Conservation (phyloP, 2,797 vertebrate genomes). For the Capromys pilorides region DNA sequence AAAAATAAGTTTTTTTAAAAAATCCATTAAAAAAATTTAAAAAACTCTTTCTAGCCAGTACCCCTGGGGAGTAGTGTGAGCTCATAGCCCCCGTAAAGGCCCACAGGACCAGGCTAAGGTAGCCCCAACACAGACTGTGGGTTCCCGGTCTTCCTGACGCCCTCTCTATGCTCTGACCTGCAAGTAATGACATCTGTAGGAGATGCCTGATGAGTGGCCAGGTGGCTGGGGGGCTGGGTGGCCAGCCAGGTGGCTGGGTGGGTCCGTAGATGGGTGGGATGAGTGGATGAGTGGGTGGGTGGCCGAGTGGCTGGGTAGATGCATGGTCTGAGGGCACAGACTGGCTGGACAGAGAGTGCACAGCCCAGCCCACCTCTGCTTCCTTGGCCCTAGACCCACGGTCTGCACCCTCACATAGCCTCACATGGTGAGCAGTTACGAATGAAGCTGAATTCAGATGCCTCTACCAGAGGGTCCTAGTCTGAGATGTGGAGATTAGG, state of each 20-base stretch:
- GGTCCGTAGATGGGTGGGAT: no score
- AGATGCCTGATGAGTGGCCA: neutral
- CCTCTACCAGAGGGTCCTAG: neutral
- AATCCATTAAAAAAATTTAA: no score
- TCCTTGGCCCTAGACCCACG: neutral
- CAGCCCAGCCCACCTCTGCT: no score
- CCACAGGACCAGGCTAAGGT: neutral
- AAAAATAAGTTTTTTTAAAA: no score
- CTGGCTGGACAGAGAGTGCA: neutral
- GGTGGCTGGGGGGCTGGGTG: no score
- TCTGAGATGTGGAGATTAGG: neutral
- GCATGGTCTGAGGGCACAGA: neutral
- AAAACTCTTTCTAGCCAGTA: neutral
- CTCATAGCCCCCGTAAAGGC: neutral
- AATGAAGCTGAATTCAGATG: rapidly evolving
- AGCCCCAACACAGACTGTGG: neutral
- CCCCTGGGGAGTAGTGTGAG: rapidly evolving
- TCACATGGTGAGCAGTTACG: rapidly evolving
- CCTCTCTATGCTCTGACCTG: neutral
- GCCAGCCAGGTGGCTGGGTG: no score
- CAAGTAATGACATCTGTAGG: neutral
- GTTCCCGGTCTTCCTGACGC: neutral
- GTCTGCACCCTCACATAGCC: rapidly evolving
- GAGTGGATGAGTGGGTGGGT: no score
- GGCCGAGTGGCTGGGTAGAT: no score